Percentiles rank a stretch among this genome's conserved stretches.
Conservation (phyloP, 2,888 invertebrate species). For the Matsumyia berberina region DNA sequence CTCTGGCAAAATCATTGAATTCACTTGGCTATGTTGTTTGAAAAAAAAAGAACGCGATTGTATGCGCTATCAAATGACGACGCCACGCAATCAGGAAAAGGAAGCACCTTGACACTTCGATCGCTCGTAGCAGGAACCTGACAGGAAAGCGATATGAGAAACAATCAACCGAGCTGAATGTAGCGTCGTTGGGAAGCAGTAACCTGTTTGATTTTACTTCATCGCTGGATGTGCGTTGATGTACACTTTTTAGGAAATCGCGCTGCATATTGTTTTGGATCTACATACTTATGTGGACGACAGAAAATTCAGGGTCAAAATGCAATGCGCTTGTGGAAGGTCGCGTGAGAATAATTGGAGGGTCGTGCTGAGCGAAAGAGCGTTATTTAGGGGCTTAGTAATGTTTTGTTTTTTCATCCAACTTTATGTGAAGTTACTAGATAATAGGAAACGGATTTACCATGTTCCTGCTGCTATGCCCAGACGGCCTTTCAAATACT, state of each 20-base stretch:
- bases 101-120: constrained; percentile 73
- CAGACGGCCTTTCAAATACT: too few species aligned
- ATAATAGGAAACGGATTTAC: too few species aligned
- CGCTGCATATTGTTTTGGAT: constrained; percentile 19
- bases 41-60: constrained; percentile 11
- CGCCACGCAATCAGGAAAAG: constrained; percentile 70
- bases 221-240: constrained; percentile 11
- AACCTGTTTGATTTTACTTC: constrained; percentile 61
- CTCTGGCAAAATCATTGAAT: constrained; percentile 27
- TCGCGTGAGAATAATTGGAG: constrained; percentile 6
- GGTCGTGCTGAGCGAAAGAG: not conserved
- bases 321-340: constrained; percentile 64
- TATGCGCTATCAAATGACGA: constrained; percentile 31
- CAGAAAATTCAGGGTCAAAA: constrained; percentile 63
- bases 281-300: constrained; percentile 7
- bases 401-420: not conserved
- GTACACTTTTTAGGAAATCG: constrained; percentile 42
- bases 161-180: constrained; percentile 26
- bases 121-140: constrained; percentile 61
- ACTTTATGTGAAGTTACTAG: too few species aligned
- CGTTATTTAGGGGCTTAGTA: not conserved
- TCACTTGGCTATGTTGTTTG: constrained; percentile 18
- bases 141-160: constrained; percentile 67
- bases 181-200: constrained; percentile 16
- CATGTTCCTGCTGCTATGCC: too few species aligned